These are phyloP conservation scores for Apolygus lucorum DNA, from an alignment of 1,140 invertebrate species.

Conservation along the genomic window DNA sequence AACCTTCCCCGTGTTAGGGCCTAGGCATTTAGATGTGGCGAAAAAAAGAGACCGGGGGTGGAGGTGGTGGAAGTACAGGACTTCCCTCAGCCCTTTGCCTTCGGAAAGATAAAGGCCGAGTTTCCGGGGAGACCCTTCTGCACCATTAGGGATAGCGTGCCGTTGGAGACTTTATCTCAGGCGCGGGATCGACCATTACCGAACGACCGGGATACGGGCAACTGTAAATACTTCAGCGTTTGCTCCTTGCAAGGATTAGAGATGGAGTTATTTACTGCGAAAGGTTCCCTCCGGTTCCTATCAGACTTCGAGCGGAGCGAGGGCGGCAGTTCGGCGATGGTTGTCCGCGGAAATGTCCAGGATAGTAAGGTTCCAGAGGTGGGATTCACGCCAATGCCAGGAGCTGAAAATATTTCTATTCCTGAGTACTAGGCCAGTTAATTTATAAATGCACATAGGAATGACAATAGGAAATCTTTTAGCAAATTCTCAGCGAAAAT, in stretches of 20 bases:
- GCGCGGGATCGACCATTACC: conserved; percentile 20
- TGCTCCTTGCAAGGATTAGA: conserved; percentile 18
- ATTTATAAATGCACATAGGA: too few species aligned
- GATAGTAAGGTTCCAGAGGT: too few species aligned
- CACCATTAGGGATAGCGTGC: conserved; percentile 24
- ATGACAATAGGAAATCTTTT: too few species aligned
- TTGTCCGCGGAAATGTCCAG: too few species aligned
- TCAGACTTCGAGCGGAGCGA: too few species aligned
- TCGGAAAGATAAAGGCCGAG: conserved; percentile 17
- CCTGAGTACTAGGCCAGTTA: too few species aligned
- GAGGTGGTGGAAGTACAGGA: not conserved
- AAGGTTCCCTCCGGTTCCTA: conserved; percentile 1
- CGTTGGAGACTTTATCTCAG: conserved; percentile 16
- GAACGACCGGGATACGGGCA: conserved; percentile 19
- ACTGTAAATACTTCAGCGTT: conserved; percentile 22
- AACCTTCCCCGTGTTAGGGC: not conserved
- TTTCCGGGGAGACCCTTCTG: conserved; percentile 22
- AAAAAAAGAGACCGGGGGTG: too few species aligned
- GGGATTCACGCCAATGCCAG: too few species aligned
- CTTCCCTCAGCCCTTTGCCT: conserved; percentile 8
- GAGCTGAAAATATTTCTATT: too few species aligned
- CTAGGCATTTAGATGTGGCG: conserved; percentile 14
- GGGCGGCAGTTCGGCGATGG: too few species aligned
- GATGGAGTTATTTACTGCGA: conserved; percentile 21
- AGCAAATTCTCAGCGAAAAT: too few species aligned